Base-by-base conservation (phyloP, 2,113 vertebrate genomes). In the Gulo gulo region DNA sequence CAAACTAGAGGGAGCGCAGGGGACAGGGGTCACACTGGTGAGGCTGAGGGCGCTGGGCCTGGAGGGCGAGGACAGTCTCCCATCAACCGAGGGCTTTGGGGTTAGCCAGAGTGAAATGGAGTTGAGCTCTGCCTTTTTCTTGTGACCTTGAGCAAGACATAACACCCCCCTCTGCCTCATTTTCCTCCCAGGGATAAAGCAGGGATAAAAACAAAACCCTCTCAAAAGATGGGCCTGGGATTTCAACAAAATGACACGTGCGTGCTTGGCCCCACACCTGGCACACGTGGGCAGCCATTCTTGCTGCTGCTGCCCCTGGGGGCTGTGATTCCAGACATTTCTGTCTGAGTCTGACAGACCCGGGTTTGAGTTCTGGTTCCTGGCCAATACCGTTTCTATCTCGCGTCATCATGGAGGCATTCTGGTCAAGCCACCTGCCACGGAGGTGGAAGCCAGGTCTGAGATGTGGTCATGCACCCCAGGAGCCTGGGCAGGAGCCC, bases 1-100 rank as follows among this genome's bases (percentile, higher is more conserved):
- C 0, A 2, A 1, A 39, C 4, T 15, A 24, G 45, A 11, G 3
- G 0, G 1, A 23, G 59, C 11, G 0, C 4, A 16, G 9, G 10
- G 0, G 14, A 55, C 5, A 2, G 31, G 67, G 81, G 7, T 15
- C 7, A 1, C n/a, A 11, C 50, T 0, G 11, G 7, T 12, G 42
- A 7, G 5, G 55, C 1, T 0, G 1, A 21, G 7, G 39, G 76
- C 6, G 1, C 29, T 4, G 1, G 14, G 31, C 36, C 57, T 14
- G 69, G 15, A 79, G 7, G 18, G 61, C 2, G 1, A 9, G n/a
- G 47, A 67, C 12, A 31, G 39, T 21, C 26, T 14, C 0, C 4
- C 0, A 16, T 16, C 7, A 42, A 10, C 31, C 2, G 1, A 55
- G 42, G 45, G 47, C 78, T 67, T 42, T 11, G 12, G 63, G n/a